These are phyloP conservation scores for Microctenopoma stevenorrisi DNA, from an alignment of 2,797 vertebrate genomes.

Conservation along the genomic window DNA sequence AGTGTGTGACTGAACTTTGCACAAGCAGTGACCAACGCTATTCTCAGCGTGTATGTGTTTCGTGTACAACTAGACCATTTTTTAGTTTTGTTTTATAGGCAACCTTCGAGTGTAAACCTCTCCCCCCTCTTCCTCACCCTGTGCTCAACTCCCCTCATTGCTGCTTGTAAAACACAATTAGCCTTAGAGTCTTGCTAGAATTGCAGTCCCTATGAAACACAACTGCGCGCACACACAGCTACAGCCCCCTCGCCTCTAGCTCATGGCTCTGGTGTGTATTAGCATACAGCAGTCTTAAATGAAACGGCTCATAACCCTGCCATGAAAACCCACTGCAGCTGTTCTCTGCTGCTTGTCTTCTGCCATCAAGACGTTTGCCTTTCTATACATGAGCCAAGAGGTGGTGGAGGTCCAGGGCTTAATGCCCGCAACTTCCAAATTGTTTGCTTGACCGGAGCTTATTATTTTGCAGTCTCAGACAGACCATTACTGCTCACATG, in stretches of 20 bases:
- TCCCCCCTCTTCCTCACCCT: conserved; percentile 28
- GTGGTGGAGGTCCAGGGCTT: conserved; percentile 46
- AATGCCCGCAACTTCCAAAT: conserved; percentile 36
- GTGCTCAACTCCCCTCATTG: conserved; percentile 57
- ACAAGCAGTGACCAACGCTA: conserved; percentile 12
- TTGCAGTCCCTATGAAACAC: conserved; percentile 45
- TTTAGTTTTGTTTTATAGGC: conserved; percentile 48
- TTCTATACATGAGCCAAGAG: conserved; percentile 29
- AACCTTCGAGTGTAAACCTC: conserved; percentile 72
- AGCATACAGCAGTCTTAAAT: conserved; percentile 57
- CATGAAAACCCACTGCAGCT: conserved; percentile 57
- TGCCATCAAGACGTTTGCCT: conserved; percentile 34
- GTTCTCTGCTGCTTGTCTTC: conserved; percentile 39
- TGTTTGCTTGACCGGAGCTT: conserved; percentile 29
- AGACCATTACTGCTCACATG: conserved; percentile 50
- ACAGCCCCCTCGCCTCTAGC: conserved; percentile 30
- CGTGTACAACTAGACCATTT: conserved; percentile 25
- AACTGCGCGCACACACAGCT: conserved; percentile 14
- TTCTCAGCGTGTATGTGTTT: conserved; percentile 9
- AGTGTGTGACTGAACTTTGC: conserved; percentile 20
- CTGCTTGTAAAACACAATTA: conserved; percentile 70
- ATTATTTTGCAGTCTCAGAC: conserved; percentile 48
- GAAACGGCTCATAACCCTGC: conserved; percentile 54
- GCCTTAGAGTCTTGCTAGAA: conserved; percentile 27
- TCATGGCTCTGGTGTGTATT: conserved; percentile 54